Evolutionary conservation across 1,140 invertebrate genomes (phyloP), one percentile per base, ranked within the genome.

Genomic region (Lepidurus packardi): DNA sequence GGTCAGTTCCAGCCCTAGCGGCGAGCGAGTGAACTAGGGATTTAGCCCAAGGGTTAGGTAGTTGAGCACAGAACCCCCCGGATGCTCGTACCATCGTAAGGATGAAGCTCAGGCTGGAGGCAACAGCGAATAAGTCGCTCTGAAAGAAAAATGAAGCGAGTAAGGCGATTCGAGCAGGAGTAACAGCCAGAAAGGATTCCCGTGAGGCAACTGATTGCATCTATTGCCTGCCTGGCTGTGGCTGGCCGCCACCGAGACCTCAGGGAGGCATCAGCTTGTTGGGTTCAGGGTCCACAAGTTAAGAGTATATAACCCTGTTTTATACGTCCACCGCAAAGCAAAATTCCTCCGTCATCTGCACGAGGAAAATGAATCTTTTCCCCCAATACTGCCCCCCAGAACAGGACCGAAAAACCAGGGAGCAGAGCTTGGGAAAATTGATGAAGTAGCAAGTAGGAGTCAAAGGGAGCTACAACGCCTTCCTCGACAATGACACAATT

Each of bases 261-360:
- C 53, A 65, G 53, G 53, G 53, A 65, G 16, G 53, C 53, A 65
- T 65, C 53, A 65, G 53, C 53, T 65, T 47, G 45, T 47, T 47
- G 45, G 45, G 45, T 47, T 47, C 45, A 16, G 45, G 45, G 45
- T 13, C 6, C 16, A 65, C 53, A 65, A 47, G 53, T 65, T 65
- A 65, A 65, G 53, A 65, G 53, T 9, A 21, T 65, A 65, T 47
- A 47, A 16, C 10, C 45, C 16, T 10, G 16, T 10, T 10, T 47
- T 47, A 16, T 47, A 16, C 45, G 45, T 10, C 45, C 16, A 16
- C 45, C 16, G 53, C 13, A 16, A 65, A n/a, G 53, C 53, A 65
- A 65, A 65, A 65, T 11, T 16, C 5, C 53, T 34, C 4, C 34
- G 34, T 34, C 34, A 34, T 34, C 34, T 34, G 34, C 34, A 34